phyloP scores from a whole-genome alignment of 1,140 invertebrate species.

The Drosophila ercepeae region DNA sequence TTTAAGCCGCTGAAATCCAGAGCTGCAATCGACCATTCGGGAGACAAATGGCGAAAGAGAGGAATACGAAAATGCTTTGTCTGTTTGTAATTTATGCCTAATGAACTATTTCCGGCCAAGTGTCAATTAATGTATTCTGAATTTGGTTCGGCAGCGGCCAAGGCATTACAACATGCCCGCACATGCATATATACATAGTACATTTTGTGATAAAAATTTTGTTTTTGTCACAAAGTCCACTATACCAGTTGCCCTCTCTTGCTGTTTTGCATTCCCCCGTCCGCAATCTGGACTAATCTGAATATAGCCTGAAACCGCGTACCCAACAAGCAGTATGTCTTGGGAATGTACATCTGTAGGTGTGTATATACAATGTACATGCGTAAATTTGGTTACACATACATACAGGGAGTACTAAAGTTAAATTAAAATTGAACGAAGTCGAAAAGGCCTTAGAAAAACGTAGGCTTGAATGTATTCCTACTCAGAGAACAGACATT shows the following conservation, averaged over 20 bases:
- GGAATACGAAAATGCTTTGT: constrained; percentile 56
- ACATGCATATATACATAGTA: too few relatives aligned
- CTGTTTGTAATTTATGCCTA: constrained; percentile 80
- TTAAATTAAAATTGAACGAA: too few relatives aligned
- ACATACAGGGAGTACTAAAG: too few relatives aligned
- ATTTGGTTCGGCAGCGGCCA: constrained; percentile 43
- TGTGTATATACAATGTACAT: too few relatives aligned
- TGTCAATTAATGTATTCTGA: constrained; percentile 81
- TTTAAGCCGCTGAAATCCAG: constrained; percentile 76
- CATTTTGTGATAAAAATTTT: constrained; percentile 59
- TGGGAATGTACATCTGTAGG: not conserved
- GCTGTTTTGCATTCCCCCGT: not conserved
- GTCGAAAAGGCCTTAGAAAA: too few relatives aligned
- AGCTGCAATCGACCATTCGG: constrained; percentile 50
- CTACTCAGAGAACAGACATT: too few relatives aligned
- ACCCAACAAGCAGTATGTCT: too few relatives aligned
- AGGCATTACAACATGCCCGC: constrained; percentile 64
- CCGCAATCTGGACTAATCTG: not conserved
- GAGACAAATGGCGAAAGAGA: constrained; percentile 42
- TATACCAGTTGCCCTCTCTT: not conserved
- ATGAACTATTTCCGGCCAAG: constrained; percentile 82
- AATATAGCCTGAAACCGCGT: not conserved
- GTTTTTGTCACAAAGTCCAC: not conserved
- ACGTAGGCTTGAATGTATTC: too few relatives aligned
- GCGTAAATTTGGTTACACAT: too few relatives aligned